phyloP scores from a whole-genome alignment of 1,140 invertebrate species.

The Eupeodes corollae region DNA sequence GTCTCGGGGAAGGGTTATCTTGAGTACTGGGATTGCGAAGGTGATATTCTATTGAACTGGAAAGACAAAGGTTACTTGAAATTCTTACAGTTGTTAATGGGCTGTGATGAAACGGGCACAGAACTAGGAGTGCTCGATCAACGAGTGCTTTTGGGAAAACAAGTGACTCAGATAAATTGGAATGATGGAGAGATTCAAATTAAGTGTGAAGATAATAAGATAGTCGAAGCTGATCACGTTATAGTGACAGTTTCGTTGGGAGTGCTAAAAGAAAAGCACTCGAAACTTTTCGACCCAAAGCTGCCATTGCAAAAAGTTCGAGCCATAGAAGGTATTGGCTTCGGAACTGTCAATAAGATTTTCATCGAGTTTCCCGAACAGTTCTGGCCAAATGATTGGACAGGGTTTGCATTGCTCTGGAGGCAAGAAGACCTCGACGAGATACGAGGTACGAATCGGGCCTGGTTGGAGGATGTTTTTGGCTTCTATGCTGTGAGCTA shows the following conservation, averaged over 20 bases:
- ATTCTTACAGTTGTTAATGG: conserved; percentile 48
- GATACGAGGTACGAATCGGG: conserved; percentile 40
- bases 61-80: conserved; percentile 48
- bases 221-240: conserved; percentile 49
- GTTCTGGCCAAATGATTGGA: conserved; percentile 53
- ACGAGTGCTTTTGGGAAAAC: conserved; percentile 39
- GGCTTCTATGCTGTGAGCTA: conserved; percentile 53
- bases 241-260: conserved; percentile 58
- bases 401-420: conserved; percentile 45
- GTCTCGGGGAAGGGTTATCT: conserved; percentile 43
- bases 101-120: conserved; percentile 36
- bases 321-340: conserved; percentile 51
- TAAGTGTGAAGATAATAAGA: conserved; percentile 48
- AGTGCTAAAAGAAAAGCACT: conserved; percentile 50
- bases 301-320: conserved; percentile 49
- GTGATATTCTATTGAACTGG: conserved; percentile 51
- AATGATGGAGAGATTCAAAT: conserved; percentile 36
- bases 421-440: conserved; percentile 42
- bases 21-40: conserved; percentile 49
- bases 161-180: conserved; percentile 41
- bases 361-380: conserved; percentile 54
- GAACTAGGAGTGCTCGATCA: conserved; percentile 25
- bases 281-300: conserved; percentile 48
- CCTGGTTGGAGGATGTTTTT: conserved; percentile 53
- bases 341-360: conserved; percentile 67